Conservation (phyloP, 2,113 vertebrate genomes). For the Passer montanus region DNA sequence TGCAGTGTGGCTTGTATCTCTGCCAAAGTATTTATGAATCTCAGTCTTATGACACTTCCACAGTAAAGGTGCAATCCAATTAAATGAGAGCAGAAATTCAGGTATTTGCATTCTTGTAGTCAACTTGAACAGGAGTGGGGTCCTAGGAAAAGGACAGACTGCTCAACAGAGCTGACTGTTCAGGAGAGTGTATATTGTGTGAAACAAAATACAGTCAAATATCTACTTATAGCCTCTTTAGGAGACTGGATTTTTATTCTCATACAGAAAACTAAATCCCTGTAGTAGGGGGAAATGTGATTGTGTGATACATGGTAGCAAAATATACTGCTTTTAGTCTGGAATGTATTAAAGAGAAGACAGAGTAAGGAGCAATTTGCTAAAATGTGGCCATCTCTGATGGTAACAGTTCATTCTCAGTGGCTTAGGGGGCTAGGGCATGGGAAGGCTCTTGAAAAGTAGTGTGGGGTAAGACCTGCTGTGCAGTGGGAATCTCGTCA, state of each 20-base stretch:
- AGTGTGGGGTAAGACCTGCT: not conserved
- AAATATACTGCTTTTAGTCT: not conserved
- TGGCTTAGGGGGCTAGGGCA: not conserved
- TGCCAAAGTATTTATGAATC: not conserved
- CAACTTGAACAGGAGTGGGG: not conserved
- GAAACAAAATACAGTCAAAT: not conserved
- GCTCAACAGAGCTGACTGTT: not conserved
- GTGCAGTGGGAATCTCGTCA: not conserved
- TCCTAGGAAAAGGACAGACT: not conserved
- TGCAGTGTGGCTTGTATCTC: not conserved
- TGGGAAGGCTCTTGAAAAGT: not conserved
- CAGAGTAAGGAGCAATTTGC: not conserved
- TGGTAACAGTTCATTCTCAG: not conserved
- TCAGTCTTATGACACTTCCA: not conserved
- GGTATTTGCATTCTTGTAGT: not conserved
- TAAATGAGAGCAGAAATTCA: not conserved
- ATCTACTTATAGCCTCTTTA: not conserved
- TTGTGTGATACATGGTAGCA: not conserved
- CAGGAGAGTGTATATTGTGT: not conserved
- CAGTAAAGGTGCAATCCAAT: not conserved
- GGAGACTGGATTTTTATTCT: not conserved
- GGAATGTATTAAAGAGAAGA: not conserved
- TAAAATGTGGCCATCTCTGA: rapidly evolving
- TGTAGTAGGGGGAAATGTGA: not conserved
- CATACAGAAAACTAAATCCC: not conserved